Evolutionary conservation across 2,888 invertebrate species (phyloP).

Genomic region (Pteria penguin): DNA sequence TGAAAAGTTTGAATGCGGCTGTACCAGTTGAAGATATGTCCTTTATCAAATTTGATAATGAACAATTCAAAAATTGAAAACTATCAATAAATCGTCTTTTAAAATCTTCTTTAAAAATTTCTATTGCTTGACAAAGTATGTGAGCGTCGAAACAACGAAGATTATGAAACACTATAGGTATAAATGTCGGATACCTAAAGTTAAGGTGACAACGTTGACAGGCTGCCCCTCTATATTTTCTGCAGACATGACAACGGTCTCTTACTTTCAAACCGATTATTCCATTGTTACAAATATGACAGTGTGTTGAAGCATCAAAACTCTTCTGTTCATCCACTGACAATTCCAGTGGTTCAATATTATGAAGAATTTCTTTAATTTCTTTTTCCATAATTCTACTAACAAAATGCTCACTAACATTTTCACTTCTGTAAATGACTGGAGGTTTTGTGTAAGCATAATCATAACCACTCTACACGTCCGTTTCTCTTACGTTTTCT

Average conservation of each 20-base stretch:
- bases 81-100: slow-evolving; percentile 46
- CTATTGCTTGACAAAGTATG: slow-evolving; percentile 29
- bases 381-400: slow-evolving; percentile 24
- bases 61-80: slow-evolving; percentile 34
- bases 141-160: slow-evolving; percentile 41
- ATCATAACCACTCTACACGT: slow-evolving; percentile 30
- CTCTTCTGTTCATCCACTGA: not conserved
- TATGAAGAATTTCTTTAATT: slow-evolving; percentile 25
- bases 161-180: slow-evolving; percentile 47
- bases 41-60: not conserved
- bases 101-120: slow-evolving; percentile 28
- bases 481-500: slow-evolving; percentile 10
- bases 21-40: not conserved
- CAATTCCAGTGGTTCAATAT: slow-evolving; percentile 10
- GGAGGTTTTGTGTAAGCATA: slow-evolving; percentile 28
- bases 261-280: slow-evolving; percentile 22
- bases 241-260: slow-evolving; percentile 26
- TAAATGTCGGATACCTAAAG: slow-evolving; percentile 15
- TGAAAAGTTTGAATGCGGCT: not conserved
- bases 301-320: slow-evolving; percentile 20
- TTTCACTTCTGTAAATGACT: slow-evolving; percentile 28
- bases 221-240: not conserved
- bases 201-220: not conserved
- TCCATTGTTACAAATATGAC: slow-evolving; percentile 31
- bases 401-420: slow-evolving; percentile 29